Evolutionary conservation across 2,113 vertebrate genomes (phyloP), one percentile per base, ranked within the genome.

Genomic region (Sceloporus undulatus): DNA sequence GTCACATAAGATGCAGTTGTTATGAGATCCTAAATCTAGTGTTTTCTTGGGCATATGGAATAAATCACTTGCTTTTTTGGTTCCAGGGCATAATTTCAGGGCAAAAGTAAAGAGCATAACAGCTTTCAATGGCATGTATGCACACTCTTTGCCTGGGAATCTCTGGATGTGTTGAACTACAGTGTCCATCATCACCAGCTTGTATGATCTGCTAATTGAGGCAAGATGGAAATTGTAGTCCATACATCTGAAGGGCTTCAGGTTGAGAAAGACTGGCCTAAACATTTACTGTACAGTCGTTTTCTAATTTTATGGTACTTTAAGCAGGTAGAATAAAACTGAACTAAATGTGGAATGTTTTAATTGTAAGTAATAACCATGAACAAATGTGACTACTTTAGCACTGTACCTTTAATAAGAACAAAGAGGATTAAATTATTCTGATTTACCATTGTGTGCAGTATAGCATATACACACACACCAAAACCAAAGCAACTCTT

Each of bases 401-500:
- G 62, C 80, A 81, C 86, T 86, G 54, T 81, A 52, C 89, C 89
- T 92, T 91, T 94, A 88, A 91, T 89, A 92, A 94, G 93, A 88
- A 94, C 86, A 42, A 54, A 79, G 84, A 54, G 9, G 87, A 86
- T 85, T 75, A 87, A 1, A 34, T 65, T 65, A 71, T 84, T 89
- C 78, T 71, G 82, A 82, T 95, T 92, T 68, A 90, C 94, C 94
- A 90, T 86, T 0, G 0, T 5, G 86, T 70, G 86, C 92, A 71
- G 80, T 71, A 76, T 66, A 91, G 94, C 90, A 91, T 83, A 5
- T 5, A 7, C 34, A 76, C 54, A 25, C 10, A 85, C 71, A 65
- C 52, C 80, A 91, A 91, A 92, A 94, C 95, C 87, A 95, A 92
- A 95, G 90, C 77, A 95, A 92, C 90, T 94, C 91, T 91, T 91